A percentile compares a stretch with the other conserved stretches of the same genome.
Evolutionary conservation across 2,113 vertebrate genomes (phyloP).

Genomic region (Pangasianodon hypophthalmus): DNA sequence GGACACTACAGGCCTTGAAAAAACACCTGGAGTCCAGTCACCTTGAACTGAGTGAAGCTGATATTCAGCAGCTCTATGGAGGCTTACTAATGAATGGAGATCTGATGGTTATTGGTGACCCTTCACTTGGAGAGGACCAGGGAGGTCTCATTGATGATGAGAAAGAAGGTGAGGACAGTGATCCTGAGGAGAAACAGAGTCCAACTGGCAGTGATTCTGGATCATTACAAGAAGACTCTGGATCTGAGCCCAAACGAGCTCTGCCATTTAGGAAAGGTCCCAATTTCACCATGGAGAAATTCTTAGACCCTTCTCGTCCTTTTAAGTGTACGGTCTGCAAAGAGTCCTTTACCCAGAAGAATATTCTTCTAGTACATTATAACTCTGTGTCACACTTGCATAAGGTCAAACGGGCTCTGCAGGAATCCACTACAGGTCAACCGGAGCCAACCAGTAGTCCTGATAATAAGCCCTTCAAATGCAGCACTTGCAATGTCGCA

Average conservation of each 20-base stretch:
- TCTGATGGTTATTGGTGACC: slow-evolving; percentile 90
- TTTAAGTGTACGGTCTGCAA: slow-evolving; percentile 99
- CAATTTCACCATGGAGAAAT: slow-evolving; percentile 99
- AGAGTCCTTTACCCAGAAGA: slow-evolving; percentile 98
- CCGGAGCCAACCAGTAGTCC: slow-evolving; percentile 95
- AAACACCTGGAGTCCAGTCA: slow-evolving; percentile 98
- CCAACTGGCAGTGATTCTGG: slow-evolving; percentile 93
- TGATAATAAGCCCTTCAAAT: slow-evolving; percentile 98
- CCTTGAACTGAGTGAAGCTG: slow-evolving; percentile 92
- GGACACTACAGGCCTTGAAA: slow-evolving; percentile 95
- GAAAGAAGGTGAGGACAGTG: slow-evolving; percentile 94
- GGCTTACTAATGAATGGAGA: slow-evolving; percentile 94
- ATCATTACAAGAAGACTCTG: slow-evolving; percentile 91
- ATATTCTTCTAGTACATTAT: slow-evolving; percentile 97
- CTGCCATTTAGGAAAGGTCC: slow-evolving; percentile 96
- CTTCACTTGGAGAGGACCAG: slow-evolving; percentile 88
- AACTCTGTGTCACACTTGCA: slow-evolving; percentile 98
- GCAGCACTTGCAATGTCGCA: slow-evolving; percentile 96
- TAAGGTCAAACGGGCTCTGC: slow-evolving; percentile 95
- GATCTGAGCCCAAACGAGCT: slow-evolving; percentile 94
- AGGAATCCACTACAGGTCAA: slow-evolving; percentile 94
- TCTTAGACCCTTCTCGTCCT: slow-evolving; percentile 95
- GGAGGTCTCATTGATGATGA: slow-evolving; percentile 92
- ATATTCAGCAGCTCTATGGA: slow-evolving; percentile 96
- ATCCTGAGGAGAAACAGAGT: slow-evolving; percentile 95